Evolutionary conservation across 2,113 vertebrate species (phyloP).

Genomic region (Poeciliopsis turrubarensis): DNA sequence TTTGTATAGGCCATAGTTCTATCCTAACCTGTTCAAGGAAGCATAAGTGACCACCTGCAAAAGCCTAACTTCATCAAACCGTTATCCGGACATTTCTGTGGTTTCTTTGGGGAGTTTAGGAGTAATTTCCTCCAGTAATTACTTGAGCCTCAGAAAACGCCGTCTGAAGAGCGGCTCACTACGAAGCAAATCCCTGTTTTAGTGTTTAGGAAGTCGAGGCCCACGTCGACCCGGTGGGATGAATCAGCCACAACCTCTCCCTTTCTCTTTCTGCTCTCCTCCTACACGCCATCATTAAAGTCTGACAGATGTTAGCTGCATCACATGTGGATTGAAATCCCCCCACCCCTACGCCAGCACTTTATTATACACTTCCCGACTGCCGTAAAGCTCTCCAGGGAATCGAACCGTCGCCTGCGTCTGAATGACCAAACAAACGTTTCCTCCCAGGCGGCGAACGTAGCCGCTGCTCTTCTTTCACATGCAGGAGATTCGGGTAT

Average conservation of each 20-base stretch:
- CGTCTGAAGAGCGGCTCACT: conserved; percentile 27
- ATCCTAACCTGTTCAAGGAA: too few relatives aligned
- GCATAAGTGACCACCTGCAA: not conserved
- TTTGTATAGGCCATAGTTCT: too few relatives aligned
- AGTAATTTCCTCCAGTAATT: not conserved
- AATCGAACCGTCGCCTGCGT: conserved; percentile 10
- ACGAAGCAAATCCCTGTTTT: conserved; percentile 26
- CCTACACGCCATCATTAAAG: conserved; percentile 49
- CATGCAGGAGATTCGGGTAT: conserved; percentile 56
- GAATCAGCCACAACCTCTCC: conserved; percentile 1
- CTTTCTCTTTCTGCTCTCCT: conserved; percentile 19
- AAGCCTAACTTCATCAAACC: not conserved
- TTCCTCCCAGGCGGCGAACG: conserved; percentile 18
- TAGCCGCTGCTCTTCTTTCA: conserved; percentile 58
- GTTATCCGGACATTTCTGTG: not conserved
- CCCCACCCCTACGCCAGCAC: conserved; percentile 8
- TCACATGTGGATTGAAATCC: conserved; percentile 45
- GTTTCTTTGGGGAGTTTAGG: not conserved
- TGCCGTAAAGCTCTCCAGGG: not conserved
- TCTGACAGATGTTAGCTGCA: conserved; percentile 49
- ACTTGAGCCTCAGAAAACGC: not conserved
- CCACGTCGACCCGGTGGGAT: conserved; percentile 7
- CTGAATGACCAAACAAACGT: conserved; percentile 49
- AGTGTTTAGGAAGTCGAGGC: conserved; percentile 48
- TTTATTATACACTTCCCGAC: not conserved